Evolutionary conservation across 2,797 vertebrate genomes (phyloP), one percentile per base, ranked within the genome.

Genomic region (Chelonia mydas): DNA sequence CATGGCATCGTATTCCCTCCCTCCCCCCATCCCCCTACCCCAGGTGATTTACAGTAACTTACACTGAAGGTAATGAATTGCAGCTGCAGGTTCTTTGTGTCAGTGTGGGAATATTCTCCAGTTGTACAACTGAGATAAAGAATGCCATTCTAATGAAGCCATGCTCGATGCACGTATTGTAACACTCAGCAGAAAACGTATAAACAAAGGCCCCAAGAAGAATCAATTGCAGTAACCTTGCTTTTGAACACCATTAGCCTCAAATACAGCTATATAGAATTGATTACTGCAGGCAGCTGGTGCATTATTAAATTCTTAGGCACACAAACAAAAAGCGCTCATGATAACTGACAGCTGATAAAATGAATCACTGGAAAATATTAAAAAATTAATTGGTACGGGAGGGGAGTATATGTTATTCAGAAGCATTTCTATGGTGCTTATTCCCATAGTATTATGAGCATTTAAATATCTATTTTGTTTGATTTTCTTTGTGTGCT

Each of bases 231-330:
- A 72, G 28, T 84, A 84, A 74, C 78, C 7, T n/a, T 86, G 31
- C 33, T 82, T 95, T 94, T 91, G 86, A 94, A 12, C 65, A 47
- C n/a, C 65, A 74, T 94, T 95, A 90, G 53, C 82, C n/a, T 94
- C 57, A 41, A 91, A 88, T 9, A 76, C 17, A 76, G 57, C 79
- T 89, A 61, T 21, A 80, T 11, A 80, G 41, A 94, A 90, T 78
- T 4, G 11, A 90, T 89, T 90, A 79, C 49, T 83, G 61, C 80
- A 88, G 92, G 37, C 81, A 92, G 83, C 82, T 95, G 82, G 65
- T 89, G 11, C 65, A 90, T 1, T 83, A 57, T 91, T 90, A 94
- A 96, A 84, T 81, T 55, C 85, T 83, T 90, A 37, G 33, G 89
- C 33, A 57, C 33, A 87, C 87, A 90, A 41, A 5, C 78, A 84